Conservation (phyloP, 2,888 invertebrate species). For the Polia nebulosa region DNA sequence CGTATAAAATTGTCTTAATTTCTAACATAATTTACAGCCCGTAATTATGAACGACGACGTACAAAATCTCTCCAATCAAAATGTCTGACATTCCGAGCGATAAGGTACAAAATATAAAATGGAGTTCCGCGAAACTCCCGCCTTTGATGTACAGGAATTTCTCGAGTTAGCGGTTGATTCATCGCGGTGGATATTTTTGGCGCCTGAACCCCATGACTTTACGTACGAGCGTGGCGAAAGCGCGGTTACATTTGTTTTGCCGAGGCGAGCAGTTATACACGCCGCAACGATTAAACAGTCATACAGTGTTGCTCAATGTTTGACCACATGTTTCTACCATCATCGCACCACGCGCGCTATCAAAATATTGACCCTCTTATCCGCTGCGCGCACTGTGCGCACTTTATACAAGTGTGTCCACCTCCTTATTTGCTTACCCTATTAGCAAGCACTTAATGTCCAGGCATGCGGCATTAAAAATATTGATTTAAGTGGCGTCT, state of each 20-base stretch:
- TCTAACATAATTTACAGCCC: slow-evolving; percentile 27
- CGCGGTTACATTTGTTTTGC: slow-evolving; percentile 80
- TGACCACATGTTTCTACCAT: slow-evolving; percentile 87
- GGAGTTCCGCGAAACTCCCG: slow-evolving; percentile 79
- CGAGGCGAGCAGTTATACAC: slow-evolving; percentile 71
- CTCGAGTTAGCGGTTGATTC: slow-evolving; percentile 86
- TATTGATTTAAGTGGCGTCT: slow-evolving; percentile 82
- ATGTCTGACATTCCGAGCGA: slow-evolving; percentile 60
- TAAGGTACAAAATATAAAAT: slow-evolving; percentile 71
- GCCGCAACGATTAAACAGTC: slow-evolving; percentile 81
- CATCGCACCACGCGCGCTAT: slow-evolving; percentile 84
- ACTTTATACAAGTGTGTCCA: slow-evolving; percentile 85
- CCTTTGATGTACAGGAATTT: slow-evolving; percentile 87
- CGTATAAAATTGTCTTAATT: slow-evolving; percentile 2
- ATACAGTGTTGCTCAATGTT: slow-evolving; percentile 87
- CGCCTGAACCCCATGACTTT: slow-evolving; percentile 70
- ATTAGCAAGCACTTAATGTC: slow-evolving; percentile 86
- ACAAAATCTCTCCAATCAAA: slow-evolving; percentile 65
- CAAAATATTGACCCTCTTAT: slow-evolving; percentile 90
- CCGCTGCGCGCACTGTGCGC: slow-evolving; percentile 83
- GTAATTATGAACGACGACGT: slow-evolving; percentile 59
- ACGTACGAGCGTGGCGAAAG: slow-evolving; percentile 77
- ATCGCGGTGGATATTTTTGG: slow-evolving; percentile 84
- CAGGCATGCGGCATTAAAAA: slow-evolving; percentile 82
- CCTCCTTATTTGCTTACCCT: slow-evolving; percentile 84